phyloP scores from a whole-genome alignment of 2,888 invertebrate genomes.

The Brachyptera putata region DNA sequence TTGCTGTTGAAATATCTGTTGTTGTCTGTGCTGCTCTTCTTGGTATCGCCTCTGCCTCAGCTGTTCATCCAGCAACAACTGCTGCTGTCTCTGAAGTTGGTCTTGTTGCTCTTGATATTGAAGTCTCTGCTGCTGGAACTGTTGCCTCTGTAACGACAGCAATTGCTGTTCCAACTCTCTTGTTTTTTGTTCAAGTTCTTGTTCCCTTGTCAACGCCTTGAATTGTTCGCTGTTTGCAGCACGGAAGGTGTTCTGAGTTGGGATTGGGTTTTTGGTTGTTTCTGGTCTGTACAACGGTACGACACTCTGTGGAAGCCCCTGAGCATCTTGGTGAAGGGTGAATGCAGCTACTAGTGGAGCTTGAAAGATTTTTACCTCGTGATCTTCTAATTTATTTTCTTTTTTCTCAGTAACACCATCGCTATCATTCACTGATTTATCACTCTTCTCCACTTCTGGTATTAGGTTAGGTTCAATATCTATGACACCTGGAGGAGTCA shows the following conservation, averaged over 20 bases:
- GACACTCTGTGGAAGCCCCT: conserved; percentile 72
- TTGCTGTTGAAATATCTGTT: conserved; percentile 21
- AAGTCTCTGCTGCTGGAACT: conserved; percentile 60
- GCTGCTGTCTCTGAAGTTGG: conserved; percentile 37
- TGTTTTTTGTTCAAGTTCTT: conserved; percentile 61
- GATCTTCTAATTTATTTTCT: conserved; percentile 24
- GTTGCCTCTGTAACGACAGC: conserved; percentile 59
- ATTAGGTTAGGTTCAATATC: conserved; percentile 25
- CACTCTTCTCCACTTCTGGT: conserved; percentile 22
- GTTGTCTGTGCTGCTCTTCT: conserved; percentile 32
- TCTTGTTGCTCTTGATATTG: conserved; percentile 43
- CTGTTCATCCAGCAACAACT: conserved; percentile 39
- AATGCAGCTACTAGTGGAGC: conserved; percentile 81
- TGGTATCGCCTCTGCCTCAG: conserved; percentile 40
- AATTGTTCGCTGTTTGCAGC: conserved; percentile 38
- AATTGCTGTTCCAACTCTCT: conserved; percentile 66
- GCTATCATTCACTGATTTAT: neutral
- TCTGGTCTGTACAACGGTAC: conserved; percentile 56
- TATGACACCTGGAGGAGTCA: neutral
- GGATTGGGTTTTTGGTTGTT: conserved; percentile 39
- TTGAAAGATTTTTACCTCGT: conserved; percentile 44
- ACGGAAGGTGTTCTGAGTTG: conserved; percentile 34
- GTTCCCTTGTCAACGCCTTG: conserved; percentile 41
- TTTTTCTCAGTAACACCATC: conserved; percentile 2
- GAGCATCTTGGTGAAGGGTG: conserved; percentile 77